Conservation (phyloP, 1,140 invertebrate species). For the Platorchestia sp. region DNA sequence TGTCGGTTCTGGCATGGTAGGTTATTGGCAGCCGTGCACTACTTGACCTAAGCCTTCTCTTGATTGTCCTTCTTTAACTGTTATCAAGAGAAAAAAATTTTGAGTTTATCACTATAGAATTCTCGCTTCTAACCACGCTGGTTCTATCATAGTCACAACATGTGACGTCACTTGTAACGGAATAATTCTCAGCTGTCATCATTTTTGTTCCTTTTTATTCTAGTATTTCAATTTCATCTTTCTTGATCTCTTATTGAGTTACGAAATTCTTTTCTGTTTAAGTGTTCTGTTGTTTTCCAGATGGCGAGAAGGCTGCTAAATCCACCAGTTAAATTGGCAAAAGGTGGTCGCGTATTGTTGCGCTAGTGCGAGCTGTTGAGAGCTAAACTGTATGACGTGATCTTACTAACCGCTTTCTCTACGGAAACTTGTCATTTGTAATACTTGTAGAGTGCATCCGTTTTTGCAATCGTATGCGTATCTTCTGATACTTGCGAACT, state of each 20-base stretch:
- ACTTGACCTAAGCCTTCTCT: not conserved
- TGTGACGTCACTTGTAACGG: not conserved
- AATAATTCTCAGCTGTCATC: not conserved
- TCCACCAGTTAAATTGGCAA: not conserved
- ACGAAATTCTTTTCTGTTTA: not conserved
- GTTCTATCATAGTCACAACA: not conserved
- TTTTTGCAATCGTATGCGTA: not conserved
- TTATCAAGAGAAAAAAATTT: not conserved
- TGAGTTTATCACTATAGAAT: not conserved
- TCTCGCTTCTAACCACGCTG: not conserved
- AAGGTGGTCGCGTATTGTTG: not conserved
- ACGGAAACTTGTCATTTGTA: not conserved
- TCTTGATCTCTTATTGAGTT: not conserved
- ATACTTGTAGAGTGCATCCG: not conserved
- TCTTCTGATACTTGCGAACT: not conserved
- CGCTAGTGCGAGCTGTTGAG: not conserved
- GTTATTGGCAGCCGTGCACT: not conserved
- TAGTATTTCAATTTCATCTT: not conserved
- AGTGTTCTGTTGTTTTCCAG: not conserved
- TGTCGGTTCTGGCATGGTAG: not conserved
- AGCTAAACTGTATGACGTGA: not conserved
- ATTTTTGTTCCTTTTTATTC: not conserved
- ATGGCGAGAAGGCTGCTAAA: not conserved
- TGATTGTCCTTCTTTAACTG: not conserved
- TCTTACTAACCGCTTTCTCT: not conserved